Conservation (phyloP, 2,888 invertebrate genomes). For the Rambutsinella grinnellia region DNA sequence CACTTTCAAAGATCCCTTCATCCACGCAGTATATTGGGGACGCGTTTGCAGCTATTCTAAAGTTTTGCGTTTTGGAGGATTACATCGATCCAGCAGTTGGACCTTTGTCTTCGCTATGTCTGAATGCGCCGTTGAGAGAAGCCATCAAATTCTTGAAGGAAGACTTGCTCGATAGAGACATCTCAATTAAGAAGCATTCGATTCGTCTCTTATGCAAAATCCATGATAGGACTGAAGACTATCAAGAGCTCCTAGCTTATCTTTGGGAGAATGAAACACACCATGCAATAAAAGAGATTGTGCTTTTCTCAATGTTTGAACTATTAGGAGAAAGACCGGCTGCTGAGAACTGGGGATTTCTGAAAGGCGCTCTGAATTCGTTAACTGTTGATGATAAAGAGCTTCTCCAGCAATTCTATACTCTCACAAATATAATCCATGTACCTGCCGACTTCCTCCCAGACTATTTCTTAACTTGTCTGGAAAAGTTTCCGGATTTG, state of each 20-base stretch:
- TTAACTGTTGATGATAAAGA: slow-evolving; percentile 28
- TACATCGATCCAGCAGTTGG: slow-evolving; percentile 26
- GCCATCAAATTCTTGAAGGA: slow-evolving; percentile 45
- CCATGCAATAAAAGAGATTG: slow-evolving; percentile 27
- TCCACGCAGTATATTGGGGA: slow-evolving; percentile 29
- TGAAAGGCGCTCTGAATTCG: slow-evolving; percentile 68
- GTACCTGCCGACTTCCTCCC: slow-evolving; percentile 34
- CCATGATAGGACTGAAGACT: slow-evolving; percentile 39
- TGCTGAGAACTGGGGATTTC: slow-evolving; percentile 73
- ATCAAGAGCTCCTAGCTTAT: slow-evolving; percentile 36
- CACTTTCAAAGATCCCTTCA: slow-evolving; percentile 19
- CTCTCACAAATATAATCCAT: slow-evolving; percentile 21
- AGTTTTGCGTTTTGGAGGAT: slow-evolving; percentile 44
- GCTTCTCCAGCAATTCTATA: slow-evolving; percentile 36
- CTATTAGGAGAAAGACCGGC: slow-evolving; percentile 71
- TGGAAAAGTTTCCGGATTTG: slow-evolving; percentile 37
- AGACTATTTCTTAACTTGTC: slow-evolving; percentile 35
- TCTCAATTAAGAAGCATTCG: slow-evolving; percentile 41
- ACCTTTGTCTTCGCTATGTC: slow-evolving; percentile 21
- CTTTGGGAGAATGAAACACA: slow-evolving; percentile 49
- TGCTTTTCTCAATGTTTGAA: slow-evolving; percentile 25
- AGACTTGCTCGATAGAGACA: slow-evolving; percentile 33
- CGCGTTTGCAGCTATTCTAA: slow-evolving; percentile 23
- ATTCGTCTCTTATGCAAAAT: slow-evolving; percentile 32
- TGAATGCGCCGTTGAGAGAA: slow-evolving; percentile 13